Evolutionary conservation across 2,888 invertebrate genomes (phyloP), one percentile per base, ranked within the genome.

Genomic region (Nomada hirtipes): DNA sequence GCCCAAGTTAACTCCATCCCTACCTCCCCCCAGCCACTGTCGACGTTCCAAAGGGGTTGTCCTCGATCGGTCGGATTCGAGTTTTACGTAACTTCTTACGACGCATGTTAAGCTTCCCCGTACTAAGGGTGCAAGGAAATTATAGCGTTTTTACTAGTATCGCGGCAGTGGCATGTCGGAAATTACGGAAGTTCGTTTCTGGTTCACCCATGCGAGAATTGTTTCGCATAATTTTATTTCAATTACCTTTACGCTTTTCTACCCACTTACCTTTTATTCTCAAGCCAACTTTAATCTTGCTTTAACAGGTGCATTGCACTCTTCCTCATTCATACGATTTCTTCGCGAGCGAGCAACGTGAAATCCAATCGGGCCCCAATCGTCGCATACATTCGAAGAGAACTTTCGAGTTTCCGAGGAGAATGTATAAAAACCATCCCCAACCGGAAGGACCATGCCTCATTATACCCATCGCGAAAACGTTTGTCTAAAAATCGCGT

Each of bases 11-110:
- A 82, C 76, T 76, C 76, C 76, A 74, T 53, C 72, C 69, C 65
- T 26, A 26, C 20, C 68, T 13, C 1, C 23, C 81, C 76, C 77
- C 76, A 60, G 71, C 69, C 65, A 26, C 23, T 70, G 63, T 53
- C 71, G 59, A 60, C 71, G 57, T 77, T 80, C 72, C 65, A 76
- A 80, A 84, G 89, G 89, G 86, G 89, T 89, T 85, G 86, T 82
- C 79, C 86, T 72, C 69, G 84, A 89, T 84, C 68, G 73, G 57
- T 60, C 69, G 67, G 52, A 72, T 74, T 70, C 78, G 65, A 71
- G 71, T 81, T 72, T 79, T 73, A 59, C 79, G 72, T 69, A 69
- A 76, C 74, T 85, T 85, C 85, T 69, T 79, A 53, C 79, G 55
- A 82, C 79, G 71, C 79, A 15, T 57, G 65, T 72, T 72, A 57